Evolutionary conservation across 35 echinoderm and acorn worm genomes (phyloP), one percentile per base, ranked within the genome.

Genomic region (Holothuria glaberrima): DNA sequence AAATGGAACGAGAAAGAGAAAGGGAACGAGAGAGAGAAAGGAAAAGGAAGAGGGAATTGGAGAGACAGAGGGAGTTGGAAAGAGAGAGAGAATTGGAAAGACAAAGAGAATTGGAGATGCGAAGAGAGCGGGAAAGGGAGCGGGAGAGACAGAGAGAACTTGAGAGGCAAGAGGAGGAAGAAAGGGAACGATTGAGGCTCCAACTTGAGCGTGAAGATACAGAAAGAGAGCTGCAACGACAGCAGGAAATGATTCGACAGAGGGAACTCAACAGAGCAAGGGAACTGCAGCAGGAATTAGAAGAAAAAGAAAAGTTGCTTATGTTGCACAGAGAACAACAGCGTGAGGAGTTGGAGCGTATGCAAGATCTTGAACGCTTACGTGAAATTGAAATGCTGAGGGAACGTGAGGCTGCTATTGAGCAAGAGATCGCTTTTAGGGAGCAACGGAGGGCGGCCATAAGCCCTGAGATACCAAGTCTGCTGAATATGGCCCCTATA

Each of bases 401-500:
- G 74, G 74, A 78, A n/a, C 44, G 74, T 5, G 74, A 78, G 74
- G 38, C 38, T 12, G 74, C 74, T 28, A 24, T 78, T 41, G 74
- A 78, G 20, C 74, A 78, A 16, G 74, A 78, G 7, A 78, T 78
- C 20, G 74, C 74, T 2, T n/a, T 78, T 48, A 78, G 38, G 41
- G 38, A 48, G n/a, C 18, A 45, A n/a, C 22, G 74, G 33, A 78
- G 35, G 6, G 17, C 12, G 0, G 36, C 4, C 10, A 6, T 24
- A 7, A 50, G 21, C 9, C 74, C 44, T 27, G 74, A 78, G 22
- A 78, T 78, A 24, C 74, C 74, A 10, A 78, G 74, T 48, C 41
- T 78, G n/a, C 74, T 78, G 38, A 78, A 30, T 14, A 78, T 78
- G 74, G 22, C 38, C 36, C 44, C 44, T 19, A 28, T 78, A 45